Conservation (phyloP, 2,888 invertebrate genomes). For the Carcina quercana region DNA sequence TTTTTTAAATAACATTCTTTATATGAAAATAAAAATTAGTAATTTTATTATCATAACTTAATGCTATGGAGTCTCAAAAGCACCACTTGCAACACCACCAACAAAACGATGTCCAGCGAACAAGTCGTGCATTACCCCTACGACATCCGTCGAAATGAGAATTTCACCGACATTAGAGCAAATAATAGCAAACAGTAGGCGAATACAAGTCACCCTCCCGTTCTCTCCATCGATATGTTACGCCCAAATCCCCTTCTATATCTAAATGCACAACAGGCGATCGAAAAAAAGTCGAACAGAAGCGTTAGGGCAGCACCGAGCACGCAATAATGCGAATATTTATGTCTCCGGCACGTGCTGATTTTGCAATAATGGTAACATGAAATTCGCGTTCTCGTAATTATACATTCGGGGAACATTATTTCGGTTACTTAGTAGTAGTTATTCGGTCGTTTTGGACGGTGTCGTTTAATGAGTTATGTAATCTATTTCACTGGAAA, state of each 20-base stretch:
- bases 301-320: constrained; percentile 38
- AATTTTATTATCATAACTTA: too few species aligned
- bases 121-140: too few species aligned
- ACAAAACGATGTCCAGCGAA: too few species aligned
- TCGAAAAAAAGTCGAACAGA: constrained; percentile 47
- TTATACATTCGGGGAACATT: constrained; percentile 36
- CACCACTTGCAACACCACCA: too few species aligned
- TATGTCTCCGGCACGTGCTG: constrained; percentile 68
- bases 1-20: too few species aligned
- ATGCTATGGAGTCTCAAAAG: too few species aligned
- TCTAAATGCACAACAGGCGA: constrained; percentile 68
- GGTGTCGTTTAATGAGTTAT: too few species aligned
- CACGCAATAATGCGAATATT: constrained; percentile 68
- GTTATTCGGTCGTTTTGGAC: constrained; percentile 24
- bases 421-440: constrained; percentile 23
- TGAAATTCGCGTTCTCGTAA: constrained; percentile 65
- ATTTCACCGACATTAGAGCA: constrained; percentile 71
- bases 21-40: too few species aligned
- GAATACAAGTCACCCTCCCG: constrained; percentile 50
- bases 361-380: constrained; percentile 57
- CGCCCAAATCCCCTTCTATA: constrained; percentile 62
- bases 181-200: constrained; percentile 70
- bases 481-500: too few species aligned
- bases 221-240: constrained; percentile 56
- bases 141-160: constrained; percentile 43